Conservation (phyloP, 2,113 vertebrate genomes). For the Colaptes auratus region DNA sequence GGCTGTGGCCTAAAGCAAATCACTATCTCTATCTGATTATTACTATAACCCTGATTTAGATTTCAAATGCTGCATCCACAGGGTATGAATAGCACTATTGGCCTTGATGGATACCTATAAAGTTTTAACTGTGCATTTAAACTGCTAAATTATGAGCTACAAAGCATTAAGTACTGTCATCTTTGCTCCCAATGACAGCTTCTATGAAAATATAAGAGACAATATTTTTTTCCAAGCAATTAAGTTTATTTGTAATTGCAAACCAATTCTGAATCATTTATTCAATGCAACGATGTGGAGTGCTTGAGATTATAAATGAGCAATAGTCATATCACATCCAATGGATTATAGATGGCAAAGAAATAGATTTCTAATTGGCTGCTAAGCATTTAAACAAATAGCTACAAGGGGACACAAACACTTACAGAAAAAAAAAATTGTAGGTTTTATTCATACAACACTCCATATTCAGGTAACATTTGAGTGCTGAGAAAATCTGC, state of each 20-base stretch:
- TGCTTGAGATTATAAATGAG: constrained; percentile 25
- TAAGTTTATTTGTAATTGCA: constrained; percentile 61
- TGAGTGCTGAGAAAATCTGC: background rate
- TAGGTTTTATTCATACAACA: background rate
- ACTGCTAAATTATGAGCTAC: constrained; percentile 43
- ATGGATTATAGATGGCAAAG: constrained; percentile 33
- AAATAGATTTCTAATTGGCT: constrained; percentile 51
- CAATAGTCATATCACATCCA: constrained; percentile 25
- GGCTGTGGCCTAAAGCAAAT: background rate
- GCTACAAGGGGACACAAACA: background rate
- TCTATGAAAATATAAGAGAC: background rate
- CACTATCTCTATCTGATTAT: constrained; percentile 1
- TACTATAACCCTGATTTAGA: background rate
- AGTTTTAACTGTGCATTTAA: constrained; percentile 61
- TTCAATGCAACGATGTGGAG: background rate
- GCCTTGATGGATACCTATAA: constrained; percentile 33
- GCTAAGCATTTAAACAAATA: constrained; percentile 27
- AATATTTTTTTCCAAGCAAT: constrained; percentile 59
- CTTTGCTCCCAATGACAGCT: background rate
- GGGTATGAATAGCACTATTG: constrained; percentile 23
- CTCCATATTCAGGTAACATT: background rate
- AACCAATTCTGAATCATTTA: constrained; percentile 58
- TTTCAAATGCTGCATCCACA: constrained; percentile 12
- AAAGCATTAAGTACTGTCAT: constrained; percentile 48
- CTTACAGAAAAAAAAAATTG: background rate